A percentile compares a stretch with the other conserved stretches of the same genome.
Evolutionary conservation across 92 coral and sea anemone genomes (phyloP).

Genomic region (Actinostola sp.): DNA sequence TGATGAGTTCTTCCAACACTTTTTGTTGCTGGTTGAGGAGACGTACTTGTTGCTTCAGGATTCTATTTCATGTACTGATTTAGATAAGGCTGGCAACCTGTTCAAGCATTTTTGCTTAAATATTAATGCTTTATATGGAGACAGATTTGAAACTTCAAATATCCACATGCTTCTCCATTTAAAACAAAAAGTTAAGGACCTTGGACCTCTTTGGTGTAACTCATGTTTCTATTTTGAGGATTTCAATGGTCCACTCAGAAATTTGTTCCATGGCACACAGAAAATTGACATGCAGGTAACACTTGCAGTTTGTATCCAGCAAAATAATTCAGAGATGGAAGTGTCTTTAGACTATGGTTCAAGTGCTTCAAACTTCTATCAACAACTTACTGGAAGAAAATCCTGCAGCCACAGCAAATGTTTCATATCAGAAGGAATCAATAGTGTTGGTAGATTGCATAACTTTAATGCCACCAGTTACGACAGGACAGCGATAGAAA

Average conservation of each 20-base stretch:
- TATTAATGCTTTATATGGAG: constrained; percentile 44
- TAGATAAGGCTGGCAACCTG: constrained; percentile 32
- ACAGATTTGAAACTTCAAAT: constrained; percentile 37
- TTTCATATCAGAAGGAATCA: constrained; percentile 24
- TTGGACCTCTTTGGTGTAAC: constrained; percentile 49
- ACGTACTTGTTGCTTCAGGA: constrained; percentile 35
- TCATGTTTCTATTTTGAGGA: constrained; percentile 49
- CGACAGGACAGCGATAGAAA: constrained; percentile 30
- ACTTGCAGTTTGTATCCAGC: constrained; percentile 41
- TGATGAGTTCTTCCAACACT: constrained; percentile 53
- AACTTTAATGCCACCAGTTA: constrained; percentile 16
- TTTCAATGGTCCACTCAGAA: constrained; percentile 39
- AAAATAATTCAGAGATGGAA: constrained; percentile 38
- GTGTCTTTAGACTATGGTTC: constrained; percentile 15
- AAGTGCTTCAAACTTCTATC: constrained; percentile 38
- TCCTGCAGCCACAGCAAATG: constrained; percentile 16
- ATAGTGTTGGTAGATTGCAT: constrained; percentile 11
- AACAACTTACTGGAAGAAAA: constrained; percentile 32
- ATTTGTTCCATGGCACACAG: constrained; percentile 46
- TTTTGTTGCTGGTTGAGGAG: constrained; percentile 44
- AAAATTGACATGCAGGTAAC: constrained; percentile 35
- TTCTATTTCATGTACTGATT: constrained; percentile 24
- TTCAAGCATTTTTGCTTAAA: constrained; percentile 54
- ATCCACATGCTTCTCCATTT: constrained; percentile 50
- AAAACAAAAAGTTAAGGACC: constrained; percentile 39